These are phyloP conservation scores for Poecilia picta DNA, from an alignment of 2,797 vertebrate species.

Conservation along the genomic window DNA sequence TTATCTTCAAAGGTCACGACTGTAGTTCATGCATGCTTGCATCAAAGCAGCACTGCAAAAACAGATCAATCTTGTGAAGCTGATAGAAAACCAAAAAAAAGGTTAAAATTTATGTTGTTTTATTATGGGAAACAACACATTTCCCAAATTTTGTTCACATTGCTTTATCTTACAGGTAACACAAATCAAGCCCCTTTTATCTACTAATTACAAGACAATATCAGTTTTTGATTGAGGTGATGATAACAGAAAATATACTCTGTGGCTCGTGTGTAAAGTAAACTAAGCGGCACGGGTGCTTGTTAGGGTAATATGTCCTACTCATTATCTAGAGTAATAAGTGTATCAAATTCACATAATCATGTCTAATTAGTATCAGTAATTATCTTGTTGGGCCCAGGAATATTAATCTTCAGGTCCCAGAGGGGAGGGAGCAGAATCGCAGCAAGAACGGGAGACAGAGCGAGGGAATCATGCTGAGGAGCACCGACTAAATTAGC, in stretches of 20 bases:
- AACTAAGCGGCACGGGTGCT: conserved; percentile 84
- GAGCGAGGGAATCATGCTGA: conserved; percentile 82
- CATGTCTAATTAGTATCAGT: conserved; percentile 99
- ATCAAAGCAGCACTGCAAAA: conserved; percentile 4
- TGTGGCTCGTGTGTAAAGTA: conserved; percentile 78
- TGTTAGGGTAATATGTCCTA: conserved; percentile 89
- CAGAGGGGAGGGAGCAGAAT: conserved; percentile 86
- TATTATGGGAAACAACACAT: conserved; percentile 49
- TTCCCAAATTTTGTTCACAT: conserved; percentile 34
- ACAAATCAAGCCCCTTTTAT: conserved; percentile 57
- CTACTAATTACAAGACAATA: conserved; percentile 69
- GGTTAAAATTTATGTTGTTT: conserved; percentile 20
- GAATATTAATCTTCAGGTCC: conserved; percentile 95
- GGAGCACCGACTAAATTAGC: conserved; percentile 84
- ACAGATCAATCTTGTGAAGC: background rate
- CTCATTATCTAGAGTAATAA: conserved; percentile 93
- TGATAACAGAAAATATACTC: conserved; percentile 76
- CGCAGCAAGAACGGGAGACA: conserved; percentile 78
- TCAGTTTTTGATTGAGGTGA: conserved; percentile 75
- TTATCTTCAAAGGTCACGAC: too few relatives aligned
- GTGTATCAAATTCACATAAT: conserved; percentile 97
- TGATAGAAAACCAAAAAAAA: background rate
- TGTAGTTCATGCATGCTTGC: background rate
- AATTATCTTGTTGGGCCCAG: conserved; percentile 95
- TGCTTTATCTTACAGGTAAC: conserved; percentile 48